These are phyloP conservation scores for Oscheius sp. DNA, from an alignment of 2,888 invertebrate species.

Conservation along the genomic window DNA sequence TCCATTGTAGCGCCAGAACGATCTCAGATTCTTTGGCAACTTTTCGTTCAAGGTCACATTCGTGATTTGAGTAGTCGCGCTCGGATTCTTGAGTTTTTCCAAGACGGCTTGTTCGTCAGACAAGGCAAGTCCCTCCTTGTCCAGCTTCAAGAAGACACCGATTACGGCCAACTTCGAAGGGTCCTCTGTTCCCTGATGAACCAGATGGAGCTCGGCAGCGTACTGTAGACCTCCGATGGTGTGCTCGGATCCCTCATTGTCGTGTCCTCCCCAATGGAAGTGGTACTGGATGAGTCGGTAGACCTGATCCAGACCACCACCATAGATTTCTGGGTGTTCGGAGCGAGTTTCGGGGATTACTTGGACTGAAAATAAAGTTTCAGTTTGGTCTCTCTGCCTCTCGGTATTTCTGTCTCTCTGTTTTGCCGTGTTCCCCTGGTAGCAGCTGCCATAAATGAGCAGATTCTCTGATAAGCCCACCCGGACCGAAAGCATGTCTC, in stretches of 20 bases:
- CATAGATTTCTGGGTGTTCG: slow-evolving; percentile 67
- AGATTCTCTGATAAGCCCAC: no score
- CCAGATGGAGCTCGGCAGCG: slow-evolving; percentile 69
- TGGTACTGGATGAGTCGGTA: slow-evolving; percentile 72
- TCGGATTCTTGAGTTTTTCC: slow-evolving; percentile 38
- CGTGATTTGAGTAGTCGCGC: slow-evolving; percentile 42
- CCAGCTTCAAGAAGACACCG: slow-evolving; percentile 66
- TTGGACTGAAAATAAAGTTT: slow-evolving; percentile 60
- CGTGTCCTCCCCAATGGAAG: slow-evolving; percentile 71
- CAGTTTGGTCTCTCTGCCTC: no score
- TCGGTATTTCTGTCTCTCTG: no score
- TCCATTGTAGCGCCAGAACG: slow-evolving; percentile 67
- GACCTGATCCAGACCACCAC: slow-evolving; percentile 68
- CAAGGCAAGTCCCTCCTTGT: slow-evolving; percentile 52
- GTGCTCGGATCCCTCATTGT: slow-evolving; percentile 70
- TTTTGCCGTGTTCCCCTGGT: no score
- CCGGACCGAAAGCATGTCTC: no score
- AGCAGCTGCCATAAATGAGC: no score
- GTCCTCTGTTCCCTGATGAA: slow-evolving; percentile 70
- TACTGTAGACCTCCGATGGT: slow-evolving; percentile 65
- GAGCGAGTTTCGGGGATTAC: slow-evolving; percentile 61
- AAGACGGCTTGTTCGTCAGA: slow-evolving; percentile 48
- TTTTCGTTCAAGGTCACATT: slow-evolving; percentile 58
- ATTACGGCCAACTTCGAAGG: slow-evolving; percentile 67
- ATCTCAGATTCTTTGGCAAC: slow-evolving; percentile 59